Evolutionary conservation across 2,113 vertebrate species (phyloP).

Genomic region (Galbula dea): DNA sequence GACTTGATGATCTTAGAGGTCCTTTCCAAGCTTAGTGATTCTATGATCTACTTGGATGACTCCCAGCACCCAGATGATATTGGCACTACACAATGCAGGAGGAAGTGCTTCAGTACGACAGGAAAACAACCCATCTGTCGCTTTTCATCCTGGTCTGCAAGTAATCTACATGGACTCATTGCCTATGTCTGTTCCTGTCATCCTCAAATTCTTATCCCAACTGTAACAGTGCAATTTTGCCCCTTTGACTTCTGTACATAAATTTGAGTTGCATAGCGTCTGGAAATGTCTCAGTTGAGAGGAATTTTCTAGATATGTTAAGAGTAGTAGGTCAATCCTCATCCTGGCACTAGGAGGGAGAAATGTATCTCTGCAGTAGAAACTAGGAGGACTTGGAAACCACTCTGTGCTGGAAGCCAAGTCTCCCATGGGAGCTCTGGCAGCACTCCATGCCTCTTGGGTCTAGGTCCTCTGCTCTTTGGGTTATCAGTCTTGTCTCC

Average conservation of each 20-base stretch:
- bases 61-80: conserved; percentile 1
- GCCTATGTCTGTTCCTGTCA: background rate
- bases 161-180: background rate
- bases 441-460: fast-evolving
- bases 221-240: background rate
- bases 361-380: background rate
- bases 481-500: background rate
- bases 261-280: background rate
- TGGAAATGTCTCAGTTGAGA: background rate
- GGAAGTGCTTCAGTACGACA: background rate
- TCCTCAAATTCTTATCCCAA: background rate
- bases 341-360: background rate
- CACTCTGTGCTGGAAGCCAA: background rate
- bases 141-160: conserved; percentile 25
- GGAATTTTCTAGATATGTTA: background rate
- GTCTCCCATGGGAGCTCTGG: background rate
- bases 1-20: too few species aligned
- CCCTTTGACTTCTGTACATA: background rate
- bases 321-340: background rate
- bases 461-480: background rate
- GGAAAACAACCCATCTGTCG: conserved; percentile 19
- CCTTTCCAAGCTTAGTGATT: too few species aligned
- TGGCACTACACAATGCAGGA: background rate
- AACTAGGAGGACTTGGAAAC: background rate
- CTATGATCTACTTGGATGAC: background rate